Conservation (phyloP, 2,113 vertebrate species). For the Centrocercus urophasianus region DNA sequence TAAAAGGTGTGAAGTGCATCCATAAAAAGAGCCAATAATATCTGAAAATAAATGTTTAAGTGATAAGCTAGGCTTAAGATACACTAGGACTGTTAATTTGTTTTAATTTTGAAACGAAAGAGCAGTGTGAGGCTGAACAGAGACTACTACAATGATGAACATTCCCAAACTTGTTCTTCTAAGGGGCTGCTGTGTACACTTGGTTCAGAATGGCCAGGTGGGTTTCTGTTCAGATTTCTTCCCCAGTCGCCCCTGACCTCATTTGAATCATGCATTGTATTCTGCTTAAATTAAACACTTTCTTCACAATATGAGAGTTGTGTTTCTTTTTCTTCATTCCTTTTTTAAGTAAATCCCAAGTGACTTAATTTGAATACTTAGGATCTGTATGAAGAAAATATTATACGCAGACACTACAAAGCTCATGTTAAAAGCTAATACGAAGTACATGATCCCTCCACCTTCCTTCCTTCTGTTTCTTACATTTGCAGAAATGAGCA, state of each 20-base stretch:
- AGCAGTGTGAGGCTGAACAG: background rate
- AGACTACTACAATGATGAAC: background rate
- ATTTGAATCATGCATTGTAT: background rate
- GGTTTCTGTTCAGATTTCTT: background rate
- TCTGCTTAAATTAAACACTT: background rate
- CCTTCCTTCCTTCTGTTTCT: background rate
- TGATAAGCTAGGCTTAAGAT: background rate
- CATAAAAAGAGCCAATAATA: background rate
- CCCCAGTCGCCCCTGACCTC: background rate
- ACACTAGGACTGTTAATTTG: background rate
- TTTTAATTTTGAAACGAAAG: slow-evolving; percentile 7
- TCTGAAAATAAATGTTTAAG: background rate
- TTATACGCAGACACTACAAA: background rate
- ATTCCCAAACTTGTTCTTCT: background rate
- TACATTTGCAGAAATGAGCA: background rate
- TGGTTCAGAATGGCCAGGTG: background rate
- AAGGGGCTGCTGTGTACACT: background rate
- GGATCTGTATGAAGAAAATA: background rate
- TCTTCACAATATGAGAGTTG: background rate
- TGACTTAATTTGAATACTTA: background rate
- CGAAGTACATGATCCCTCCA: background rate
- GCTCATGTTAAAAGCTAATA: background rate
- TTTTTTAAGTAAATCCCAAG: background rate
- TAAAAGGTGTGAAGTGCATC: background rate
- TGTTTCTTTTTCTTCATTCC: background rate